phyloP scores from a whole-genome alignment of 2,888 invertebrate species.

The Ormyrus nitidulus region DNA sequence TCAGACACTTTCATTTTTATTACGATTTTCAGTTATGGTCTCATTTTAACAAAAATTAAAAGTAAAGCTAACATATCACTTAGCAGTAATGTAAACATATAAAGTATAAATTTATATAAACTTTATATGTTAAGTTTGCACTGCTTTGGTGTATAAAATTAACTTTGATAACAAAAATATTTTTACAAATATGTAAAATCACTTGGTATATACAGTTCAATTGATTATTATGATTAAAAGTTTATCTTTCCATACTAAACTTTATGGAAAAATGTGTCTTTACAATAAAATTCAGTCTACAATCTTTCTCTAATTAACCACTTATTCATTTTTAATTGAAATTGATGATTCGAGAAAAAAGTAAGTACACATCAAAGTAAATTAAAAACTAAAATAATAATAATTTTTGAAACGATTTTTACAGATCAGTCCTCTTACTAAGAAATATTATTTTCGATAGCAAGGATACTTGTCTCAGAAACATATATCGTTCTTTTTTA shows the following conservation, averaged over 20 bases:
- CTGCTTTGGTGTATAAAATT: slow-evolving; percentile 46
- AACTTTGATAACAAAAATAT: slow-evolving; percentile 44
- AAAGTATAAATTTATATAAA: slow-evolving; percentile 39
- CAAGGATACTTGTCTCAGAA: slow-evolving; percentile 12
- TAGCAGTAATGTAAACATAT: slow-evolving; percentile 39
- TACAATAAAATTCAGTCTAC: slow-evolving; percentile 42
- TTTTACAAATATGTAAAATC: slow-evolving; percentile 28
- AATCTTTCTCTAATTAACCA: background rate
- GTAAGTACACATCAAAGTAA: background rate
- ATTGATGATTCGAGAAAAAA: slow-evolving; percentile 29
- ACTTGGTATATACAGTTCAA: slow-evolving; percentile 45
- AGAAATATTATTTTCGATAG: background rate
- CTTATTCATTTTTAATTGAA: slow-evolving; percentile 12
- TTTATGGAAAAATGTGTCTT: slow-evolving; percentile 27
- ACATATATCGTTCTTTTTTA: slow-evolving; percentile 13
- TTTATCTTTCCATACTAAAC: slow-evolving; percentile 22
- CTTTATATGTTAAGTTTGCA: slow-evolving; percentile 26
- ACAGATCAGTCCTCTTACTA: background rate
- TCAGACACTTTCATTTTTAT: slow-evolving; percentile 21
- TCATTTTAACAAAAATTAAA: slow-evolving; percentile 41
- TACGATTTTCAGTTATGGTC: slow-evolving; percentile 17
- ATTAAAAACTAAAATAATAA: slow-evolving; percentile 5
- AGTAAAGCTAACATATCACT: slow-evolving; percentile 53
- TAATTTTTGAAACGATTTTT: background rate
- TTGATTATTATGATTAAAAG: slow-evolving; percentile 42